phyloP scores from a whole-genome alignment of 1,140 invertebrate genomes.

The Agrilus planipennis region DNA sequence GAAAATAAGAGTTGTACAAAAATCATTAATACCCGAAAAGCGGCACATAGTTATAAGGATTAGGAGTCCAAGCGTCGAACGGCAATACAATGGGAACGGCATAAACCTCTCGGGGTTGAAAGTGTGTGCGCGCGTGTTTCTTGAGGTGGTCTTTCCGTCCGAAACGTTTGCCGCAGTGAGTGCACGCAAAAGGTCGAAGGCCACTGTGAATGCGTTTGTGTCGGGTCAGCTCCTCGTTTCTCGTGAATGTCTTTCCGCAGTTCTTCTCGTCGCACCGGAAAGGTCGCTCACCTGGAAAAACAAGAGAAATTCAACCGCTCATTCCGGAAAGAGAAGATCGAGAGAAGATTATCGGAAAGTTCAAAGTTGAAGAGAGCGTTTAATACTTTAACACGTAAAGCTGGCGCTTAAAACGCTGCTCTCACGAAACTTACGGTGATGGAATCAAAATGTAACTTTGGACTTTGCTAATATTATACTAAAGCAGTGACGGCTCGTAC shows the following conservation, averaged over 20 bases:
- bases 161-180: slow-evolving; percentile 73
- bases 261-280: slow-evolving; percentile 72
- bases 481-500: too few relatives aligned
- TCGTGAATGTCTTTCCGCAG: slow-evolving; percentile 82
- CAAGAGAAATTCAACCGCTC: neutral
- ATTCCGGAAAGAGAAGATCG: too few relatives aligned
- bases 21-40: slow-evolving; percentile 8
- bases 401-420: too few relatives aligned
- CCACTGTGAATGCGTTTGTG: slow-evolving; percentile 86
- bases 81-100: slow-evolving; percentile 31
- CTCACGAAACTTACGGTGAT: too few relatives aligned
- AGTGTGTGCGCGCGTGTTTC: slow-evolving; percentile 67
- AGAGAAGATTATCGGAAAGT: too few relatives aligned
- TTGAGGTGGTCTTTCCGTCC: slow-evolving; percentile 81
- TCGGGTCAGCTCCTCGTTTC: slow-evolving; percentile 85
- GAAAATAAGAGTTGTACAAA: slow-evolving; percentile 2
- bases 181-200: slow-evolving; percentile 65
- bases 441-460: too few relatives aligned
- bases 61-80: slow-evolving; percentile 24
- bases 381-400: too few relatives aligned
- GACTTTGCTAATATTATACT: too few relatives aligned
- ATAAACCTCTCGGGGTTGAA: slow-evolving; percentile 29
- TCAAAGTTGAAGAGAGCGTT: too few relatives aligned
- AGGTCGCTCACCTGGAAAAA: slow-evolving; percentile 61
- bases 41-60: slow-evolving; percentile 14